Base-by-base conservation (phyloP, 2,888 invertebrate species). In the Iphiclides podalirius region DNA sequence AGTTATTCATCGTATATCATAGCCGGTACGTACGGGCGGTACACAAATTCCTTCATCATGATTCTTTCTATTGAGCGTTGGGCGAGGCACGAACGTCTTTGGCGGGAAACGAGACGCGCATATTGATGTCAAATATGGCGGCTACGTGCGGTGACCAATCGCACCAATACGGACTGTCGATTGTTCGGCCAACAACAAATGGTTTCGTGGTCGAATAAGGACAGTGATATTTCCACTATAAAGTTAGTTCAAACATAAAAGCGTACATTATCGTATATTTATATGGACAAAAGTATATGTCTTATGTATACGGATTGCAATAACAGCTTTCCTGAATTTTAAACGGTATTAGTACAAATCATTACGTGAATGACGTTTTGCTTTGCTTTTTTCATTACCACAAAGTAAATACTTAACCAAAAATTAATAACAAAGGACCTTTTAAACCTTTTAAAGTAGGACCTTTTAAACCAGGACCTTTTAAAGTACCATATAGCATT, bases 1-100 rank as follows among this genome's bases (percentile, higher is more conserved):
- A 75, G 63, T 73, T 73, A 82, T 83, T 82, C 81, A 80, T 72
- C 66, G 50, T 44, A 49, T 49, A 50, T 50, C 50, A 75, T 78
- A 71, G 71, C 73, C 73, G 68, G 75, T 73, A 74, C 64, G 60
- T 63, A 50, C 55, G 54, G 65, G 68, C 61, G 69, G 72, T 75
- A 75, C 79, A 80, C 74, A 77, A 82, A 86, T 86, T 83, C 84
- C 80, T 72, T 73, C 68, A 76, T 69, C 80, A 76, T 84, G 83
- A 86, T 86, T 85, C 79, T 81, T 81, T 86, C 80, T 78, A 81
- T 84, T 75, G 80, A 75, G 67, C 67, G 71, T 68, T 77, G 81
- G 83, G 78, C 72, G 83, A 81, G 83, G 81, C 76, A 72, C 75
- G 76, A 74, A 42, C 73, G 76, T 75, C 80, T 84, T 85, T 80